Evolutionary conservation across 2,797 vertebrate species (phyloP).

Genomic region (Fratercula arctica): DNA sequence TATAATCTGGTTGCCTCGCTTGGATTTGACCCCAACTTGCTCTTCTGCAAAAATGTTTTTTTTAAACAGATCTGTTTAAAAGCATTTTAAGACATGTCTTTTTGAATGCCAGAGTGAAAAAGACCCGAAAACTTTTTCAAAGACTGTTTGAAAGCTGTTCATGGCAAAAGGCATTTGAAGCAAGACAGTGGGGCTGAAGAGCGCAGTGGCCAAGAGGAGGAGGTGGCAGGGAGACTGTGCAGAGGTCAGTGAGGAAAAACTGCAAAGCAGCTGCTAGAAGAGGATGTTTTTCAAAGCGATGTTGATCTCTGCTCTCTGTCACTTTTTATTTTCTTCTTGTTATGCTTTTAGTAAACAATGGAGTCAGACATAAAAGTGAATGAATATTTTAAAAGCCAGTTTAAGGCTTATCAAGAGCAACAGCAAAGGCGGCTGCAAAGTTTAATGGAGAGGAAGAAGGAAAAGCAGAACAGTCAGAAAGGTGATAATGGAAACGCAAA

Average conservation of each 20-base stretch:
- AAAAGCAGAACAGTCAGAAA: constrained; percentile 53
- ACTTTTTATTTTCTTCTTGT: not conserved
- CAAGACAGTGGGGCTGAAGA: not conserved
- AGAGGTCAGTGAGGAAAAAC: not conserved
- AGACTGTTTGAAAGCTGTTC: not conserved
- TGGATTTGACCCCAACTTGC: not conserved
- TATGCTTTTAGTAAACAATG: constrained; percentile 74
- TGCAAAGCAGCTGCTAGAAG: not conserved
- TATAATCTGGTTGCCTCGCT: rapidly evolving
- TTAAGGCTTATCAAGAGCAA: constrained; percentile 86
- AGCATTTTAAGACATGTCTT: not conserved
- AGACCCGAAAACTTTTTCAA: rapidly evolving
- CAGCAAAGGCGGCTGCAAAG: constrained; percentile 80
- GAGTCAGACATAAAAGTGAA: constrained; percentile 67
- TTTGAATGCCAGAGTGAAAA: not conserved
- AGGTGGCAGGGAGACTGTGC: not conserved
- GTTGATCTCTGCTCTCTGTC: not conserved
- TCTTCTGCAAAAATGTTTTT: not conserved
- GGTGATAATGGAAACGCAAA: not conserved
- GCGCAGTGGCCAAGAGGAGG: not conserved
- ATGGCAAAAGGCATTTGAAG: not conserved
- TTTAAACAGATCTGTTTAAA: not conserved
- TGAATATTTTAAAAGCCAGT: constrained; percentile 83
- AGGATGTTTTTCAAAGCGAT: not conserved
- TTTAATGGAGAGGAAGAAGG: constrained; percentile 77